A percentile compares a stretch with the other conserved stretches of the same genome.
phyloP scores from a whole-genome alignment of 2,113 vertebrate genomes.

The Vanacampus margaritifer region DNA sequence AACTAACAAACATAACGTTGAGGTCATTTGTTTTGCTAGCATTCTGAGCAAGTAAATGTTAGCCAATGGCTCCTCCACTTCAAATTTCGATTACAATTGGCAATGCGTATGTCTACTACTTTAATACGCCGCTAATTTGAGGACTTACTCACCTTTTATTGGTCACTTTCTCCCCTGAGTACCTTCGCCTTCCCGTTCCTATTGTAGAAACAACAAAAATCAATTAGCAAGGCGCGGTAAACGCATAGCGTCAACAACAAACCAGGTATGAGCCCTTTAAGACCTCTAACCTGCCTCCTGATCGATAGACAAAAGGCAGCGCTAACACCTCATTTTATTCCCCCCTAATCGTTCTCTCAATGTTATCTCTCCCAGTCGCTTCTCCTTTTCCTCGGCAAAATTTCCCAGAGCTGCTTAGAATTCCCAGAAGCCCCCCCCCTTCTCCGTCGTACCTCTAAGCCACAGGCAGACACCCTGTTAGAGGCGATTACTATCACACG shows the following conservation, averaged over 20 bases:
- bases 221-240: slow-evolving; percentile 50
- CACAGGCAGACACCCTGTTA: slow-evolving; percentile 66
- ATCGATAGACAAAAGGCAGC: slow-evolving; percentile 64
- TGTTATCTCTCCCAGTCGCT: slow-evolving; percentile 36
- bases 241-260: slow-evolving; percentile 42
- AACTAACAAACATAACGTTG: no score
- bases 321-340: slow-evolving; percentile 49
- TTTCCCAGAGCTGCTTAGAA: slow-evolving; percentile 55
- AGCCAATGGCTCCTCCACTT: no score
- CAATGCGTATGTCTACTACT: no score
- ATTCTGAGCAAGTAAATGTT: no score
- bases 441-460: slow-evolving; percentile 51
- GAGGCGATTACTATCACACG: slow-evolving; percentile 50
- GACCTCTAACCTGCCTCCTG: slow-evolving; percentile 62
- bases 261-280: slow-evolving; percentile 42
- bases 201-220: slow-evolving; percentile 42
- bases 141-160: slow-evolving; percentile 42
- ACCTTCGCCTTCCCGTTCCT: slow-evolving; percentile 50
- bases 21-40: no score
- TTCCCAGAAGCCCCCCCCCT: slow-evolving; percentile 47
- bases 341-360: slow-evolving; percentile 57
- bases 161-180: slow-evolving; percentile 37
- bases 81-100: no score
- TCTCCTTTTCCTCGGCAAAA: slow-evolving; percentile 40
- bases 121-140: not conserved